Evolutionary conservation across 2,797 vertebrate genomes (phyloP), one percentile per base, ranked within the genome.

Genomic region (Pangasius krempfi): DNA sequence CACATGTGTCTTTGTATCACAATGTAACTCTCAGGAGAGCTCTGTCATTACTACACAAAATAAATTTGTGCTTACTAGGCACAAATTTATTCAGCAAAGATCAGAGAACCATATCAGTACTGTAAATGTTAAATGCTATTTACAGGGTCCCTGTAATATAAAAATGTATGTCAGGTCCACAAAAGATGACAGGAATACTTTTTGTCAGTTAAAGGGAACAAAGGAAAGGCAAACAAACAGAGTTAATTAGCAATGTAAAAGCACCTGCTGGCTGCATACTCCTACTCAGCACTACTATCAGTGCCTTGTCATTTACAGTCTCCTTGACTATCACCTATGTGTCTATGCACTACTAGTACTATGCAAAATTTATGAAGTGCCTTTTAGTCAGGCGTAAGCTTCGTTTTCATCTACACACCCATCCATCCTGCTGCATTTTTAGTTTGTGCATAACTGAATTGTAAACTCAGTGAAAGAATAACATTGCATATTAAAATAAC

Each of bases 141-240:
- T 22, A 44, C 3, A 44, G 70, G 22, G 70, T 40, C 18, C 20
- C 4, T 76, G 27, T 76, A 52, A 76, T 79, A 80, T 33, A 14
- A 22, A 44, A 82, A 82, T 82, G 22, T 0, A 81, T 25, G 9
- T 58, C 79, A 33, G 54, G 79, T 82, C 5, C 56, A 62, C 10
- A 18, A 82, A 82, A 60, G 5, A 27, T 82, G 80, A 62, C 56
- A 40, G 44, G 50, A 79, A 79, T 30, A 20, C 16, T 80, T 76
- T 20, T 80, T 73, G 52, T 80, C 30, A 56, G 76, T n/a, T 56
- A 56, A 54, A 52, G 6, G 4, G 22, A 75, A 75, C 22, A 75
- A 75, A 54, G 56, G 4, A 62, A 82, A 37, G 52, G n/a, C 33
- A 82, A 40, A 86, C 78, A 90, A 82, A 54, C 89, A n/a, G 66